Base-by-base conservation (phyloP, 2,888 invertebrate genomes). In the Lochmaea capreae region DNA sequence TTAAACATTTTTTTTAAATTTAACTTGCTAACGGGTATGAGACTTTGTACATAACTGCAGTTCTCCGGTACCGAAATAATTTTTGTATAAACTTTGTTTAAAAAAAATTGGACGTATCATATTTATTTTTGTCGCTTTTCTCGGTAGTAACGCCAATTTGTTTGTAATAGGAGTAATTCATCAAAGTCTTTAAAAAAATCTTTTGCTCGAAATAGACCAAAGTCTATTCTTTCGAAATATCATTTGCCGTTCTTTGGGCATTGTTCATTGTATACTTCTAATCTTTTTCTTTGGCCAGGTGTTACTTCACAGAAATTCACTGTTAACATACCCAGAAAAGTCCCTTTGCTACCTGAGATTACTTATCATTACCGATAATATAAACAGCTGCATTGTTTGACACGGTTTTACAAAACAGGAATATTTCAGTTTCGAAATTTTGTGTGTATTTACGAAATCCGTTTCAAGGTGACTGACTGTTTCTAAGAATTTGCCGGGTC, bases 371-470 rank as follows among this genome's bases (percentile, higher is more conserved):
- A 81, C 76, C 77, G 78, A 80, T 82, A 82, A 82, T 82, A 80
- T 83, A 83, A 83, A 83, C 83, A 84, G 80, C 82, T 83, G 84
- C 78, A 79, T 84, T 83, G 83, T 84, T 83, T 84, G 84, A 82
- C 83, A 80, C 81, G 80, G 78, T 78, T 78, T 78, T 73, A 81
- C 80, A 78, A 81, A 82, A 81, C 79, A 80, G 72, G 76, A 77
- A 79, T 77, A 79, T 79, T 79, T 81, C 69, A 77, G 79, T 79
- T 78, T 76, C 76, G 66, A 77, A 76, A 76, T 79, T 79, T 77
- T 69, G 77, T 77, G 18, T 18, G 33, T 59, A 59, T 59, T 26
- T 59, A 59, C 59, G 16, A 59, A 59, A 66, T 69, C 61, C 59
- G 59, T 52, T 73, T 68, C 77, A 78, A 76, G 78, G 79, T 67